Evolutionary conservation across 1,140 invertebrate genomes (phyloP).

Genomic region (Zaprionus taronus): DNA sequence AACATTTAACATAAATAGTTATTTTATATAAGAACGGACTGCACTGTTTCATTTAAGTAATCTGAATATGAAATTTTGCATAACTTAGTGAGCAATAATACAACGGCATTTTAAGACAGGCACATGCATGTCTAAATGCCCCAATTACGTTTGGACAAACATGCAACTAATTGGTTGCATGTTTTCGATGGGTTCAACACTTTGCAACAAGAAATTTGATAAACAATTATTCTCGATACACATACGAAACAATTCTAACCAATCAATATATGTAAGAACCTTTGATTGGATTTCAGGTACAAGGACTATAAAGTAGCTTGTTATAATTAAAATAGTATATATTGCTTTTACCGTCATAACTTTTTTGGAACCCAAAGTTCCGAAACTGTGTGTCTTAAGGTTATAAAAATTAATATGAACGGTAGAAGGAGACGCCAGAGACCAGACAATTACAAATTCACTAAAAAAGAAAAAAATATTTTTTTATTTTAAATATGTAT

Average conservation of each 20-base stretch:
- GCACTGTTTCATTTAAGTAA: not conserved
- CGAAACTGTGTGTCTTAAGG: too few relatives aligned
- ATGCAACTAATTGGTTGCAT: constrained; percentile 6
- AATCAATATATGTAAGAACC: not conserved
- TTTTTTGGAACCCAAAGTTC: too few relatives aligned
- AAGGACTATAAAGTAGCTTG: not conserved
- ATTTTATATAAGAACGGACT: not conserved
- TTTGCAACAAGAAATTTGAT: not conserved
- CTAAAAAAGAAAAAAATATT: too few relatives aligned
- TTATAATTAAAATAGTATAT: too few relatives aligned
- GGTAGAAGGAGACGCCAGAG: too few relatives aligned
- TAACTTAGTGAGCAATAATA: not conserved
- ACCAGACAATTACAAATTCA: too few relatives aligned
- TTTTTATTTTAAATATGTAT: too few relatives aligned
- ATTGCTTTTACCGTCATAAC: too few relatives aligned
- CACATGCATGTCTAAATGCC: not conserved
- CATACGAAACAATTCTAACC: not conserved
- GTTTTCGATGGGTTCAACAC: not conserved
- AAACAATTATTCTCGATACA: not conserved
- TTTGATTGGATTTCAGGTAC: not conserved
- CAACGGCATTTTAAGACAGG: not conserved
- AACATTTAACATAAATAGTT: not conserved
- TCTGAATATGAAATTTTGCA: not conserved
- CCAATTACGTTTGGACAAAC: not conserved
- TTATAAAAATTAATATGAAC: too few relatives aligned